A percentile compares a stretch with the other conserved stretches of the same genome.
Conservation (phyloP, 2,888 invertebrate species). For the Drosophila nr. perissopoda region DNA sequence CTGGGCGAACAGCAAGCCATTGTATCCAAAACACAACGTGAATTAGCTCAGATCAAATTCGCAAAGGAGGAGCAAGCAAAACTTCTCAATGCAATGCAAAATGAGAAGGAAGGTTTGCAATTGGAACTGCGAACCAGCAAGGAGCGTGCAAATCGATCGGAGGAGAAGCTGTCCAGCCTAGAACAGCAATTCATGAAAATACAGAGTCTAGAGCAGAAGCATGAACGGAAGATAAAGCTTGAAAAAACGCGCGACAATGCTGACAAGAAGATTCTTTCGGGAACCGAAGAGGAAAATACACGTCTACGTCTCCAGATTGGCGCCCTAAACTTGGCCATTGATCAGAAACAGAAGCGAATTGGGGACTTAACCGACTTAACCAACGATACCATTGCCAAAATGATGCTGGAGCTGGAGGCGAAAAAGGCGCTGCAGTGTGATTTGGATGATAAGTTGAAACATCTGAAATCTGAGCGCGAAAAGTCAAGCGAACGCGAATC, state of each 20-base stretch:
- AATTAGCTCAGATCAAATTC: slow-evolving; percentile 15
- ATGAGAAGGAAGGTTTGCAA: slow-evolving; percentile 26
- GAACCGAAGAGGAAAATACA: slow-evolving; percentile 65
- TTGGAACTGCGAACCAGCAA: slow-evolving; percentile 14
- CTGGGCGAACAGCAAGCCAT: slow-evolving; percentile 39
- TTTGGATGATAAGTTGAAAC: slow-evolving; percentile 26
- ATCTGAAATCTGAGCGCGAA: slow-evolving; percentile 22
- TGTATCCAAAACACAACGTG: slow-evolving; percentile 21
- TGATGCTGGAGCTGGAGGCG: slow-evolving; percentile 26
- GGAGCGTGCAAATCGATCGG: slow-evolving; percentile 18
- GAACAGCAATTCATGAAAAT: slow-evolving; percentile 19
- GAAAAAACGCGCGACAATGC: slow-evolving; percentile 65
- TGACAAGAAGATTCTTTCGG: neutral
- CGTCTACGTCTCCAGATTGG: slow-evolving; percentile 73
- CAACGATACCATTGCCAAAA: neutral
- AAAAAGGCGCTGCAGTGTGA: slow-evolving; percentile 15
- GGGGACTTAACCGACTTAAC: neutral
- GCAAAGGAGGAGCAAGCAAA: slow-evolving; percentile 20
- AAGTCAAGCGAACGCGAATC: slow-evolving; percentile 29
- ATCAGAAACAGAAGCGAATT: slow-evolving; percentile 6
- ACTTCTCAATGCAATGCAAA: slow-evolving; percentile 12
- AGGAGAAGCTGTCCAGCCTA: slow-evolving; percentile 15
- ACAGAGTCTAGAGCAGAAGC: slow-evolving; percentile 15
- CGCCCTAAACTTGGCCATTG: slow-evolving; percentile 67
- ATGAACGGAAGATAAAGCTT: slow-evolving; percentile 61